A percentile compares a stretch with the other conserved stretches of the same genome.
phyloP scores from a whole-genome alignment of 2,888 invertebrate genomes.

The Hirtodrosophila cameraria region DNA sequence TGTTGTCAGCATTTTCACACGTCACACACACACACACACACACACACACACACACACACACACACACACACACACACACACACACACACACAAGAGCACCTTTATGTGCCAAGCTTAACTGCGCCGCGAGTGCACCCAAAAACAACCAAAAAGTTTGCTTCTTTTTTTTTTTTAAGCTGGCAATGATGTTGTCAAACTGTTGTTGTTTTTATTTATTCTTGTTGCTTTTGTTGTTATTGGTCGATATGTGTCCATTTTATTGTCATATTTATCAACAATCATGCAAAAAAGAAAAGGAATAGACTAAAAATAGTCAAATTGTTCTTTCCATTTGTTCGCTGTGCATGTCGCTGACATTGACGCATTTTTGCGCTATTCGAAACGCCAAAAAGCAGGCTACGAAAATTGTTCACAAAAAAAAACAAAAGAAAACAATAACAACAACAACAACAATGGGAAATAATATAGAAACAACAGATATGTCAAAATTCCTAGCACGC shows the following conservation, averaged over 20 bases:
- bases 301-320: slow-evolving; percentile 19
- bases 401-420: slow-evolving; percentile 12
- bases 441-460: slow-evolving; percentile 16
- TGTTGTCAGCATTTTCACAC: slow-evolving; percentile 55
- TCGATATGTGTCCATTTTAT: slow-evolving; percentile 71
- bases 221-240: slow-evolving; percentile 36
- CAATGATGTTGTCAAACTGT: slow-evolving; percentile 29
- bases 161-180: slow-evolving; percentile 64
- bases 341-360: slow-evolving; percentile 51
- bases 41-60: slow-evolving; percentile 3
- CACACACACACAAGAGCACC: slow-evolving; percentile 26
- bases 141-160: too few species aligned
- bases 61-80: slow-evolving; percentile 19
- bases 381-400: slow-evolving; percentile 24
- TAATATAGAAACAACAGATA: slow-evolving; percentile 36
- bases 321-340: slow-evolving; percentile 13
- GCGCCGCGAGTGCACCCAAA: slow-evolving; percentile 29
- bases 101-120: slow-evolving; percentile 41
- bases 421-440: slow-evolving; percentile 20
- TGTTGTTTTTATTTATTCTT: slow-evolving; percentile 26
- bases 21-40: slow-evolving; percentile 23
- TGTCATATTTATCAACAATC: slow-evolving; percentile 80
- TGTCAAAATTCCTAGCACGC: slow-evolving; percentile 53
- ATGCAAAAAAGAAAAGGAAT: slow-evolving; percentile 37
- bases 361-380: slow-evolving; percentile 47